Base-by-base conservation (phyloP, 1,140 invertebrate genomes). In the Pantala flavescens region DNA sequence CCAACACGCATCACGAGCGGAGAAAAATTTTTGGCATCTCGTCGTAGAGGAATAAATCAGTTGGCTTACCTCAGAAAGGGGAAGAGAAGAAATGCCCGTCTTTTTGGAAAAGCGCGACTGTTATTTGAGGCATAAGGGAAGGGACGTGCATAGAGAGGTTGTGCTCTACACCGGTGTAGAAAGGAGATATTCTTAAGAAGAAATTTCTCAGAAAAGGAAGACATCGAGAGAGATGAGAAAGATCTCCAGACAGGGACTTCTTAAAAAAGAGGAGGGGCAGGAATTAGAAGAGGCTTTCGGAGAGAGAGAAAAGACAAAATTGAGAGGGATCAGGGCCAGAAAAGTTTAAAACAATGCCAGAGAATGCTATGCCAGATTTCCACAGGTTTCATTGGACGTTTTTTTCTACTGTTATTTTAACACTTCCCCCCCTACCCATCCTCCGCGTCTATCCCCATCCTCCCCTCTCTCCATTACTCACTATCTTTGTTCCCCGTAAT, bases 301-400 rank as follows among this genome's bases (percentile, higher is more conserved):
- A 63, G 49, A 16, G 43, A 16, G 16, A 21, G 49, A 21, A 63
- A 63, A 21, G 49, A 63, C 49, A 21, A 63, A 63, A 63, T 63
- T 63, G 49, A 63, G 49, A 63, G 49, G 49, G 49, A 63, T 63
- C 49, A 21, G 49, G 49, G 49, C 49, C 49, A 63, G 49, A 16
- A 63, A 21, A 21, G 49, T 63, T 63, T 63, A 63, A 63, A 63
- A 63, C 49, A 63, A 63, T 63, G 49, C 49, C 49, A 63, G 49
- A 63, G 49, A 63, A 63, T 63, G 49, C 49, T 12, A 63, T 21
- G 49, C 49, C 49, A 63, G 49, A 63, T 63, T 63, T 63, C 49
- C 49, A 21, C 16, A 21, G 49, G 49, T 63, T 21, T 63, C 49
- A 63, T 63, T 63, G 49, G 14, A 19, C n/a, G n/a, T 63, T 63